Base-by-base conservation (phyloP, 2,797 vertebrate genomes). In the Spinus pinus region DNA sequence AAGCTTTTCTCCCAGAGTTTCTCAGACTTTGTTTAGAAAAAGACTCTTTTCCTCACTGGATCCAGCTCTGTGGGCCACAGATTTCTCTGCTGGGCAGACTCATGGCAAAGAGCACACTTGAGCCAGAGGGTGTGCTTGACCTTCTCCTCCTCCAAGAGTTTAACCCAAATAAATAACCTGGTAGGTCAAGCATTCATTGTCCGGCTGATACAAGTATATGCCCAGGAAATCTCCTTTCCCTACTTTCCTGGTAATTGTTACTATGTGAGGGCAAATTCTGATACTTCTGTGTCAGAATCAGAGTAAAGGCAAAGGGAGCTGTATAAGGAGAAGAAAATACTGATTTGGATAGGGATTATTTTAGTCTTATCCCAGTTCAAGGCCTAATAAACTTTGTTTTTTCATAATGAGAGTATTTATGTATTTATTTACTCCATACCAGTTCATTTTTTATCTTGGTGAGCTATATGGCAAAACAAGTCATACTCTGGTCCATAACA, bases 1-100 rank as follows among this genome's bases (percentile, higher is more conserved):
- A n/a, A 41, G 16, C 9, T 61, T 71, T 83, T 67, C 33, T 65
- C 9, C 5, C 6, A 23, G 7, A 6, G 15, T 86, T 92, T 81
- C 41, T 83, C 39, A 57, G 12, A 47, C 11, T 39, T 39, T 23
- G 12, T 37, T 53, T 3, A 23, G 18, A 37, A 17, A 30, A 27
- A 12, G 4, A 1, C 2, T 65, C 4, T 57, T 81, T 71, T 65
- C 14, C 22, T 22, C 0, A 0, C 6, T 69, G 54, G 21, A 39
- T 84, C 1, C 1, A 4, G 4, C 10, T 62, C 28, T 5, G 25
- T 51, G 25, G 4, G 41, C 4, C 6, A 37, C 16, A 57, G 54
- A 60, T 4, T 49, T 46, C 14, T 41, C 27, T 62, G 14, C 22
- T 78, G 17, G 13, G 7, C 1, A 14, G 17, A 56, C 22, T 39